A percentile compares a stretch with the other conserved stretches of the same genome.
Evolutionary conservation across 2,888 invertebrate species (phyloP).

Genomic region (Dexiosoma caninum): DNA sequence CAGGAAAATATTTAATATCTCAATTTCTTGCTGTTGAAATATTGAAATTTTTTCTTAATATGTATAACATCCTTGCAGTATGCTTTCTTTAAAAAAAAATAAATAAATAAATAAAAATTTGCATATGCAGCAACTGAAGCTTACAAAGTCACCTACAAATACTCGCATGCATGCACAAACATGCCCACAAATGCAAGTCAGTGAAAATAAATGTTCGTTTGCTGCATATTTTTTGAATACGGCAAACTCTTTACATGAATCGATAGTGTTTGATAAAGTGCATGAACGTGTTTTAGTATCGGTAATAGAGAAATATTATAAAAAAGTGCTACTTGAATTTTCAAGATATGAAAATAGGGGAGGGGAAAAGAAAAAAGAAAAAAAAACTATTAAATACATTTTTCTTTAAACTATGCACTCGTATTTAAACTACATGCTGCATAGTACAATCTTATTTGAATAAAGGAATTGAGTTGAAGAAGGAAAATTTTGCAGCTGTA

Average conservation of each 20-base stretch:
- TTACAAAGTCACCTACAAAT: not conserved
- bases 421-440: not conserved
- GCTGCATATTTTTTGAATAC: constrained; percentile 16
- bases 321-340: constrained; percentile 50
- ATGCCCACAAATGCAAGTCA: not conserved
- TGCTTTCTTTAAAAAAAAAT: constrained; percentile 5
- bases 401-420: not conserved
- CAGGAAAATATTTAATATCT: constrained; percentile 40
- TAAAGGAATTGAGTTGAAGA: constrained; percentile 15
- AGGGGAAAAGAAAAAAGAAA: not conserved
- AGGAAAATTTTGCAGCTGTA: not conserved
- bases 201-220: not conserved
- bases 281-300: constrained; percentile 61
- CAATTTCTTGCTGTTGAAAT: constrained; percentile 22
- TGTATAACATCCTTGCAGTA: constrained; percentile 5
- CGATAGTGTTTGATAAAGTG: constrained; percentile 51
- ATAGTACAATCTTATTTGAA: not conserved
- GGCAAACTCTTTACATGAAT: constrained; percentile 12
- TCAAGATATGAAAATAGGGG: constrained; percentile 28
- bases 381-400: constrained; percentile 40
- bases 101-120: constrained; percentile 27
- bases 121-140: constrained; percentile 33
- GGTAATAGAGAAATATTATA: constrained; percentile 43
- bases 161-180: too few relatives aligned
- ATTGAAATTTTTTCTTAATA: constrained; percentile 16